Evolutionary conservation across 2,888 invertebrate species (phyloP).

Genomic region (Macrosiphum euphorbiae): DNA sequence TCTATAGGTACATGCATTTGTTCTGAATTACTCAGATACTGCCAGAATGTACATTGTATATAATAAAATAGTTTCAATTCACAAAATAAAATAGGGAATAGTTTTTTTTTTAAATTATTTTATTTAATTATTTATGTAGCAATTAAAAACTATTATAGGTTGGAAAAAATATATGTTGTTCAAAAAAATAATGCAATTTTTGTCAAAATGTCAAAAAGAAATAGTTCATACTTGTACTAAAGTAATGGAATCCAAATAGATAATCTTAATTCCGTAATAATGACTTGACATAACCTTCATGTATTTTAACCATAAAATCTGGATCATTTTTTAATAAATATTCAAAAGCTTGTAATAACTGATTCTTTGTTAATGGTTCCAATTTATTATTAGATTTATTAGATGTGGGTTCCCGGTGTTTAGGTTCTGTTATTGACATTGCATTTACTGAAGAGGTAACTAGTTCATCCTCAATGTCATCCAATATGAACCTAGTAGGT

Average conservation of each 20-base stretch:
- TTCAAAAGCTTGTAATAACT: conserved; percentile 89
- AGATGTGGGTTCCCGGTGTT: conserved; percentile 33
- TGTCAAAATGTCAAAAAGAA: conserved; percentile 28
- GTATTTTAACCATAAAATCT: conserved; percentile 88
- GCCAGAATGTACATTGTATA: neutral
- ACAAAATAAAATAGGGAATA: conserved; percentile 25
- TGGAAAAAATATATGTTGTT: conserved; percentile 6
- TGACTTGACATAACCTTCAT: conserved; percentile 92
- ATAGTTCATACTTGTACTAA: conserved; percentile 40
- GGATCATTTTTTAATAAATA: conserved; percentile 89
- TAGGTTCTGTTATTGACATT: conserved; percentile 49
- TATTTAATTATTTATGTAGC: neutral
- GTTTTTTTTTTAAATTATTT: neutral
- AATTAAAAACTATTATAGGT: neutral
- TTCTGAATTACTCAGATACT: neutral
- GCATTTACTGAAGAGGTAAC: conserved; percentile 62
- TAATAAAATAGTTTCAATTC: conserved; percentile 21
- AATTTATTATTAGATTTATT: conserved; percentile 4
- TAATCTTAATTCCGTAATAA: conserved; percentile 69
- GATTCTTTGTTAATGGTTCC: conserved; percentile 80
- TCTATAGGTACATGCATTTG: neutral
- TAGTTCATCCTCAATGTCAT: conserved; percentile 62
- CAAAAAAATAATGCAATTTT: conserved; percentile 29
- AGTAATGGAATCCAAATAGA: conserved; percentile 57
- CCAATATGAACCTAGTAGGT: conserved; percentile 55